Evolutionary conservation across 2,797 vertebrate genomes (phyloP).

Genomic region (Pipistrellus pipistrellus): DNA sequence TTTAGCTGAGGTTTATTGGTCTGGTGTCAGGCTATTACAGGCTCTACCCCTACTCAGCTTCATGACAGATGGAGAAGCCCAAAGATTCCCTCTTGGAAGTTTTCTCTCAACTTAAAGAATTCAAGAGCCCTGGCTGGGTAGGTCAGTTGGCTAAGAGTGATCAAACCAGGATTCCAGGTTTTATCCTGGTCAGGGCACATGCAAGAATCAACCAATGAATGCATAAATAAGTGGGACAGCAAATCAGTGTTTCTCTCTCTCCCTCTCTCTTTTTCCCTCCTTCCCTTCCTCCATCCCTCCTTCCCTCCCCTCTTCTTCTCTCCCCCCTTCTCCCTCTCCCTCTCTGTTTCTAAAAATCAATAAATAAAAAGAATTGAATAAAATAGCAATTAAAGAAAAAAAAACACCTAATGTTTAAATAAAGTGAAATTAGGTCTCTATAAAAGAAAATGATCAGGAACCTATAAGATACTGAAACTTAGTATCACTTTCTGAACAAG

Average conservation of each 20-base stretch:
- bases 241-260: background rate
- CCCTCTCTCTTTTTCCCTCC: no score
- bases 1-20: background rate
- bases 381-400: slow-evolving; percentile 1
- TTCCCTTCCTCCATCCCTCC: no score
- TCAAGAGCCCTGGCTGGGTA: background rate
- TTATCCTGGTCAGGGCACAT: background rate
- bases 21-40: background rate
- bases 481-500: background rate
- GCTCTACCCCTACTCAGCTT: background rate
- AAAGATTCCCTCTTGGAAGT: background rate
- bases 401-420: background rate
- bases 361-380: slow-evolving; percentile 5
- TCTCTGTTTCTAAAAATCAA: background rate
- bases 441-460: slow-evolving; percentile 2
- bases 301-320: no score
- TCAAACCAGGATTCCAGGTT: background rate
- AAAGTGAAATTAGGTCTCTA: slow-evolving; percentile 21
- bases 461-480: background rate
- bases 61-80: background rate
- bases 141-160: background rate
- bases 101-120: slow-evolving; percentile 17
- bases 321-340: no score
- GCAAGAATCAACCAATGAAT: no score
- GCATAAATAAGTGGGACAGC: no score